Evolutionary conservation across 2,888 invertebrate genomes (phyloP).

Genomic region (Eubasilissa splendida): DNA sequence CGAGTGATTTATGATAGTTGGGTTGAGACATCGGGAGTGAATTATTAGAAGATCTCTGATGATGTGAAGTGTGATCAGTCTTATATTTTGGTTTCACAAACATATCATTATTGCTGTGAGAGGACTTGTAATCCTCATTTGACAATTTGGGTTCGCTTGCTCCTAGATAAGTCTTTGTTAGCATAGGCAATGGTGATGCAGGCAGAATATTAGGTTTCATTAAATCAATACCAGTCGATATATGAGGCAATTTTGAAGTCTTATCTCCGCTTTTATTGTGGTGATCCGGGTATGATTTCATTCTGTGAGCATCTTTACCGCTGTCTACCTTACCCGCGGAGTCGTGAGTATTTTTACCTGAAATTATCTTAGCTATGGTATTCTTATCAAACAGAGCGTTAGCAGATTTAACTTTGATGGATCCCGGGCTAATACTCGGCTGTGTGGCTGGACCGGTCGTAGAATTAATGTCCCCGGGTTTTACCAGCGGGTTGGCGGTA

Average conservation of each 20-base stretch:
- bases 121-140: constrained; percentile 41
- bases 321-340: constrained; percentile 20
- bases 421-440: constrained; percentile 23
- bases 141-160: constrained; percentile 21
- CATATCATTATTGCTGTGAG: constrained; percentile 43
- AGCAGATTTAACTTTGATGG: constrained; percentile 68
- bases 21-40: not conserved
- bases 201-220: constrained; percentile 34
- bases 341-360: constrained; percentile 61
- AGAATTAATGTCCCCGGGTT: constrained; percentile 62
- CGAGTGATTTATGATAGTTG: constrained; percentile 27
- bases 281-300: constrained; percentile 38
- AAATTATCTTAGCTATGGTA: constrained; percentile 66
- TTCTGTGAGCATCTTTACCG: constrained; percentile 42
- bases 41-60: constrained; percentile 19
- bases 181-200: constrained; percentile 31
- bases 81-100: constrained; percentile 56
- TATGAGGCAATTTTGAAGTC: constrained; percentile 1
- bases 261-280: constrained; percentile 16
- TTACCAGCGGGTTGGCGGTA: constrained; percentile 48
- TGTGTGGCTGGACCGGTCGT: constrained; percentile 54
- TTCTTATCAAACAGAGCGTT: constrained; percentile 61
- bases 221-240: constrained; percentile 9
- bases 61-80: constrained; percentile 48
- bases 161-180: constrained; percentile 38